Conservation (phyloP, 2,113 vertebrate genomes). For the Gnathonemus echidnorhynchus region DNA sequence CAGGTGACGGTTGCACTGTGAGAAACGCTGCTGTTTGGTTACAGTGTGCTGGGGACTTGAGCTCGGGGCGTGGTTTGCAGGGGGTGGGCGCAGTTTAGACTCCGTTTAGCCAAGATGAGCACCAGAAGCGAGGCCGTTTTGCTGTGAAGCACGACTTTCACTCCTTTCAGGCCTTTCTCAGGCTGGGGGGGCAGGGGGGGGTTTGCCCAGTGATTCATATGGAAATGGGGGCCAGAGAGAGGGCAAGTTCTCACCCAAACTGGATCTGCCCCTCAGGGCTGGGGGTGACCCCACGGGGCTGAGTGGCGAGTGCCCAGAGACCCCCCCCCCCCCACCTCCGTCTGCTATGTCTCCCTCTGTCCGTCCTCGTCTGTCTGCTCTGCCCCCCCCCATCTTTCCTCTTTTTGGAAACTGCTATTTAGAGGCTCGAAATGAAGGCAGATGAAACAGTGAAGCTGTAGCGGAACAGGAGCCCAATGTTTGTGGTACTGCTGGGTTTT, state of each 20-base stretch:
- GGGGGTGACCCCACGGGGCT: conserved; percentile 81
- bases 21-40: background rate
- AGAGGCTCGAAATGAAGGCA: background rate
- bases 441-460: too few species aligned
- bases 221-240: conserved; percentile 86
- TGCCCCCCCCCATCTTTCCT: background rate
- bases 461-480: background rate
- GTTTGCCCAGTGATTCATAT: conserved; percentile 76
- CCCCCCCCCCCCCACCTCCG: background rate
- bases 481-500: background rate
- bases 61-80: background rate
- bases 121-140: background rate
- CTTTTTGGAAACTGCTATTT: background rate
- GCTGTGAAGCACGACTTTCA: background rate
- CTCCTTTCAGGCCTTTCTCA: background rate
- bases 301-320: conserved; percentile 37
- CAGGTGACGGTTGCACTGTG: background rate
- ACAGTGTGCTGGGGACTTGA: background rate
- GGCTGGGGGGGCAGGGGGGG: background rate
- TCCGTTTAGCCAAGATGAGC: background rate
- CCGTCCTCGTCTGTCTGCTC: background rate
- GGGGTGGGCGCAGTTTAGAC: too few species aligned
- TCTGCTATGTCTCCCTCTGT: background rate
- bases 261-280: conserved; percentile 94
- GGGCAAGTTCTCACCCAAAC: conserved; percentile 96